phyloP scores from a whole-genome alignment of 2,113 vertebrate genomes.

The Heteronetta atricapilla region DNA sequence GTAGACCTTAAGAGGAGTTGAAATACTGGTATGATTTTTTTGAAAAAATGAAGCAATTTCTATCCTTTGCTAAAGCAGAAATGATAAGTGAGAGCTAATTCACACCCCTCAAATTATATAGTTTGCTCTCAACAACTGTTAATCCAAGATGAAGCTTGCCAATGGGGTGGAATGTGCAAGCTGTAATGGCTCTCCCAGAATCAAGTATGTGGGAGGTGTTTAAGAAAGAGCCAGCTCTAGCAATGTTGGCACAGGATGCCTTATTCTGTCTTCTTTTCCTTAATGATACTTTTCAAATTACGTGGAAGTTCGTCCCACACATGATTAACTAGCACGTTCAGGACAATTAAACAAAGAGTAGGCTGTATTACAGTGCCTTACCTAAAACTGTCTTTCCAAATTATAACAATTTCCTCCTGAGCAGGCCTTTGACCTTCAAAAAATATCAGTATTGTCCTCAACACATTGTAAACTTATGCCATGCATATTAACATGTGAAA shows the following conservation, averaged over 20 bases:
- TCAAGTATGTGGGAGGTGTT: not conserved
- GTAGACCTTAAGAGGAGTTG: not conserved
- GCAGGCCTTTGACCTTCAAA: not conserved
- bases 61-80: not conserved
- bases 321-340: not conserved
- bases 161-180: not conserved
- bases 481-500: slow-evolving; percentile 43
- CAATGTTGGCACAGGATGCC: not conserved
- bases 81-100: not conserved
- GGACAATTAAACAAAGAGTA: not conserved
- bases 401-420: not conserved
- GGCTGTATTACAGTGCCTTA: not conserved
- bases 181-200: not conserved
- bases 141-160: not conserved
- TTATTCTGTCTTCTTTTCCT: slow-evolving; percentile 10
- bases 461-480: not conserved
- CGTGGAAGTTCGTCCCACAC: slow-evolving; percentile 8
- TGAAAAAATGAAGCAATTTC: not conserved
- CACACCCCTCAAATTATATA: not conserved
- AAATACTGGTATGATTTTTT: not conserved
- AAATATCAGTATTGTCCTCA: not conserved
- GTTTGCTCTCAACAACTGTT: not conserved
- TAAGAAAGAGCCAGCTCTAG: not conserved
- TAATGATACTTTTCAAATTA: slow-evolving; percentile 26
- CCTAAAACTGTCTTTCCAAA: not conserved